Percentiles rank a stretch among this genome's conserved stretches.
phyloP scores from a whole-genome alignment of 2,888 invertebrate genomes.

The Trimorus sp. region DNA sequence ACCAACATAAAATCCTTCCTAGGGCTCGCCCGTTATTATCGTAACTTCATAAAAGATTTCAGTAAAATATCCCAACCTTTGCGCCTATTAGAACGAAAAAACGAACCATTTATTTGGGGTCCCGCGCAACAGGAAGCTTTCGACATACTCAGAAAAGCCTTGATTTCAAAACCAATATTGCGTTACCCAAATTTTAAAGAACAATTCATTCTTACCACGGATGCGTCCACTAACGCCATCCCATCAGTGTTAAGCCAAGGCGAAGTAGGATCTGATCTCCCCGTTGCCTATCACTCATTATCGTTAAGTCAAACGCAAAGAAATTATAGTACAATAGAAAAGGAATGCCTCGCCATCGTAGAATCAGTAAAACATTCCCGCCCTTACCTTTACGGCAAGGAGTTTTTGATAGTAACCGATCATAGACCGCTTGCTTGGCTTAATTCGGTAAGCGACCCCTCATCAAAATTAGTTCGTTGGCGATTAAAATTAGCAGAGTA shows the following conservation, averaged over 20 bases:
- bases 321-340: constrained; percentile 34
- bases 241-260: not conserved
- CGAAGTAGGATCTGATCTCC: not conserved
- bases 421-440: constrained; percentile 12
- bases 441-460: not conserved
- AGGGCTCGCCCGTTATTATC: constrained; percentile 3
- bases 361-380: constrained; percentile 7
- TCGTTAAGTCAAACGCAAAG: not conserved
- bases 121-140: not conserved
- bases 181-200: not conserved
- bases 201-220: constrained; percentile 4
- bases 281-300: not conserved
- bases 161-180: not conserved
- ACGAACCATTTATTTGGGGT: not conserved
- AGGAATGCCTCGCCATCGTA: constrained; percentile 15
- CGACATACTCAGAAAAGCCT: not conserved
- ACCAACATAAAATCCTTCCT: constrained; percentile 16
- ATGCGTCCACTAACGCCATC: constrained; percentile 6
- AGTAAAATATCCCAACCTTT: constrained; percentile 10
- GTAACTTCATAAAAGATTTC: constrained; percentile 11
- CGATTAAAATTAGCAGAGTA: not conserved
- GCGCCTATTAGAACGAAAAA: constrained; percentile 7
- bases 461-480: constrained; percentile 6
- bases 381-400: constrained; percentile 6
- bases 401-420: not conserved